These are phyloP conservation scores for Synanthedon formicaeformis DNA, from an alignment of 2,888 invertebrate genomes.

Conservation along the genomic window DNA sequence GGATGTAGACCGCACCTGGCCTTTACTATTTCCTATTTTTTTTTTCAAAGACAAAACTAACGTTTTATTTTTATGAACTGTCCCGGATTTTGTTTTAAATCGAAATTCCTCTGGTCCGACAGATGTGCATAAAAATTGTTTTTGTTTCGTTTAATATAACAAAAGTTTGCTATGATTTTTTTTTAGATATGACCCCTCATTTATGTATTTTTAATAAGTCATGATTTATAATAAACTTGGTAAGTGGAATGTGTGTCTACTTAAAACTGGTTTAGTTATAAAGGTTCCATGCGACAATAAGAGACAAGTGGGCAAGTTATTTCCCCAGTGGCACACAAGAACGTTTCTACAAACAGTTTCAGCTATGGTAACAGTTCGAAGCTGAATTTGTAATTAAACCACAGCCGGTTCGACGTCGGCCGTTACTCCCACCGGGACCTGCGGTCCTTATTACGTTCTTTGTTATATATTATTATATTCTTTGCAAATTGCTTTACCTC, in stretches of 20 bases:
- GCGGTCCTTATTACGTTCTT: background rate
- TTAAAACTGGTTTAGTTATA: background rate
- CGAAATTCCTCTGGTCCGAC: background rate
- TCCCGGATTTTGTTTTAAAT: background rate
- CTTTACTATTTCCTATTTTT: constrained; percentile 19
- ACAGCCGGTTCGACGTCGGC: constrained; percentile 1
- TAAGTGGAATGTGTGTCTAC: constrained; percentile 1
- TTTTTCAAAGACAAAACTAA: background rate
- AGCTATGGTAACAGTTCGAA: constrained; percentile 16
- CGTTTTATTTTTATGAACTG: background rate
- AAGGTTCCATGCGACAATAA: constrained; percentile 12
- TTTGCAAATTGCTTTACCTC: background rate
- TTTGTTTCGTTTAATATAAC: constrained; percentile 10
- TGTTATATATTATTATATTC: background rate
- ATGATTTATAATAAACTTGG: background rate
- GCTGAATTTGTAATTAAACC: constrained; percentile 32
- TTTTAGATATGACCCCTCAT: too few relatives aligned
- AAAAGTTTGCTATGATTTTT: constrained; percentile 27
- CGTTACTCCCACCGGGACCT: background rate
- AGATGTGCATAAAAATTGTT: too few relatives aligned
- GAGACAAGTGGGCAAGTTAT: constrained; percentile 27
- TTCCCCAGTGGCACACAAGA: constrained; percentile 26
- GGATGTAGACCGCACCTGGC: constrained; percentile 63
- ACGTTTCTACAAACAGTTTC: constrained; percentile 20
- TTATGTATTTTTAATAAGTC: too few relatives aligned